Base-by-base conservation (phyloP, 2,888 invertebrate species). In the Stenodema calcarata region DNA sequence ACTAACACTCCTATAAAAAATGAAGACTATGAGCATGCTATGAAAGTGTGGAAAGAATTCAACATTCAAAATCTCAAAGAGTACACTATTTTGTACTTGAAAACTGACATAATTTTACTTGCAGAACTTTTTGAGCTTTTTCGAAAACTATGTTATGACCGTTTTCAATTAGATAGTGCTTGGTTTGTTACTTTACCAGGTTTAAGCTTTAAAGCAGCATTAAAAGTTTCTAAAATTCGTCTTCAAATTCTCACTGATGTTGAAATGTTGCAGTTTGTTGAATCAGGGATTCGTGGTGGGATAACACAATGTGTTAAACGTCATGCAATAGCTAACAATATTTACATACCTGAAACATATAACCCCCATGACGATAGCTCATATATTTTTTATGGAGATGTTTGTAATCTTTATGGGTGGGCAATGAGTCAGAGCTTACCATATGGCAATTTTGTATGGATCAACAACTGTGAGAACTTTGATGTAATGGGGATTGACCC, bases 31-130 rank as follows among this genome's bases (percentile, higher is more conserved):
- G 50, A 88, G 16, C 90, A 90, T 89, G 91, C 91, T 6, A 35
- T 88, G 42, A 88, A 87, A 6, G 90, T 91, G 0, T 91, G 91
- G 90, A n/a, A n/a, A n/a, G n/a, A n/a, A 27, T 91, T 91, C 78
- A 69, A 89, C 0, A 89, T 90, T 44, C 78, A 89, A 50, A 90
- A 88, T 42, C 85, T 91, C 23, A 89, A 89, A 0, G 90, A 91
- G 82, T 91, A 91, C 87, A 89, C 54, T 0, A 54, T 86, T 30
- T 76, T 88, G 23, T 88, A 87, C 47, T 54, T 86, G 9, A 85
- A 88, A 76, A 50, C 80, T 0, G 87, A 87, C 54, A 86, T 88
- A 16, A 18, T 86, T 12, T 42, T 88, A 28, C 70, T 88, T 7
- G 14, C 44, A 35, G 87, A 89, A 50, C 79, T 88, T 76, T 82